Conservation (phyloP, 2,888 invertebrate genomes). For the Ceriagrion tenellum region DNA sequence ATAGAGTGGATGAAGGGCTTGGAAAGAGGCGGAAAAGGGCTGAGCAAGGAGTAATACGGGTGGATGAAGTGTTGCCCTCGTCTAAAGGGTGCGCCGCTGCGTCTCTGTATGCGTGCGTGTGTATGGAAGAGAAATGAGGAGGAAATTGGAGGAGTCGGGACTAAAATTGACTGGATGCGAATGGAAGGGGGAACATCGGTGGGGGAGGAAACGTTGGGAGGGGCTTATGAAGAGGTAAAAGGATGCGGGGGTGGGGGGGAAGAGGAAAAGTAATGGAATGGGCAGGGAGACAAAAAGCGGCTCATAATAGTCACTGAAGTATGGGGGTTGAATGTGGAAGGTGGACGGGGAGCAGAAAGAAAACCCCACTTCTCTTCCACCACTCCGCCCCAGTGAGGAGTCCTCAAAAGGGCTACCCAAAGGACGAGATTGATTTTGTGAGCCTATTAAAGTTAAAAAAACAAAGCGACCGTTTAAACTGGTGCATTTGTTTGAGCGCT, state of each 20-base stretch:
- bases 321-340: no score
- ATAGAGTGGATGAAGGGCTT: background rate
- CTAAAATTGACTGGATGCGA: slow-evolving; percentile 1
- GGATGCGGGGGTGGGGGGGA: background rate
- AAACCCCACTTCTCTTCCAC: no score
- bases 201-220: background rate
- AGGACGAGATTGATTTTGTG: no score
- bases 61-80: background rate
- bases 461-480: no score
- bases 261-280: background rate
- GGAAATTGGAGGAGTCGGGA: background rate
- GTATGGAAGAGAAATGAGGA: slow-evolving; percentile 18
- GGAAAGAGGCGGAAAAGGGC: background rate
- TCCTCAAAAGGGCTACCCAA: no score
- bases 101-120: background rate
- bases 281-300: background rate
- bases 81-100: background rate
- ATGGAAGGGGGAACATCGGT: background rate
- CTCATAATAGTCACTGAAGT: background rate
- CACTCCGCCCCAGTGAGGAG: no score
- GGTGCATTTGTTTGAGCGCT: no score
- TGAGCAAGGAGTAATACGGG: background rate
- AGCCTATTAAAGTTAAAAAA: no score
- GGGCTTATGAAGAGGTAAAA: background rate
- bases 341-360: background rate